Percentiles rank a stretch among this genome's conserved stretches.
These are phyloP conservation scores for Macrochelys suwanniensis DNA, from an alignment of 2,797 vertebrate species.

Conservation along the genomic window DNA sequence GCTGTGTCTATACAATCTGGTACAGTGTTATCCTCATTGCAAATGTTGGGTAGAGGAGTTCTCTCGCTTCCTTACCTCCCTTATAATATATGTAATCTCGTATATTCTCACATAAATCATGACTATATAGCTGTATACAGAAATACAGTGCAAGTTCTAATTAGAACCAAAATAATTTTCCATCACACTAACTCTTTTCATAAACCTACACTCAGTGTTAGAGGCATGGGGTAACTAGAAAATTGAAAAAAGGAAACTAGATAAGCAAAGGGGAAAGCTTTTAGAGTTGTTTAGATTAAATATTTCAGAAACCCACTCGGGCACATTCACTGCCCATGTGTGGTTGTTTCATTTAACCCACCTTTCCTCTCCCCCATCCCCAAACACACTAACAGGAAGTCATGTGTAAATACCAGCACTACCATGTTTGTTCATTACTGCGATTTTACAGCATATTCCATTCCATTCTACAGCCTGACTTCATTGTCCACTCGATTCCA, in stretches of 20 bases:
- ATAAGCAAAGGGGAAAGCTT: neutral
- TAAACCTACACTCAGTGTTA: neutral
- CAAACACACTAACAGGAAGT: fast-evolving
- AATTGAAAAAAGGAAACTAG: neutral
- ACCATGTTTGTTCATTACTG: neutral
- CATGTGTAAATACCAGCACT: neutral
- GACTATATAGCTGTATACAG: neutral
- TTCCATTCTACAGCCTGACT: neutral
- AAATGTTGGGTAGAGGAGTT: slow-evolving; percentile 9
- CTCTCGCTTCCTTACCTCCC: neutral
- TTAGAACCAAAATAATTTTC: slow-evolving; percentile 24
- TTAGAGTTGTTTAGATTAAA: neutral
- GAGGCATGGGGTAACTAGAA: neutral
- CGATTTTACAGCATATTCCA: neutral
- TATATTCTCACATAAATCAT: slow-evolving; percentile 23
- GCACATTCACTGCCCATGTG: fast-evolving
- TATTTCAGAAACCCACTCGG: neutral
- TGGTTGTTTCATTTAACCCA: slow-evolving; percentile 11
- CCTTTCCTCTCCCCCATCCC: too few relatives aligned
- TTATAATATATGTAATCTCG: neutral
- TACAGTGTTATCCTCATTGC: slow-evolving; percentile 3
- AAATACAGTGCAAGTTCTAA: slow-evolving; percentile 7
- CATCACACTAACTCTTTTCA: neutral
- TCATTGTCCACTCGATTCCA: neutral
- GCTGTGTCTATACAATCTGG: slow-evolving; percentile 42